Base-by-base conservation (phyloP, 2,113 vertebrate species). In the Arothron firmamentum region DNA sequence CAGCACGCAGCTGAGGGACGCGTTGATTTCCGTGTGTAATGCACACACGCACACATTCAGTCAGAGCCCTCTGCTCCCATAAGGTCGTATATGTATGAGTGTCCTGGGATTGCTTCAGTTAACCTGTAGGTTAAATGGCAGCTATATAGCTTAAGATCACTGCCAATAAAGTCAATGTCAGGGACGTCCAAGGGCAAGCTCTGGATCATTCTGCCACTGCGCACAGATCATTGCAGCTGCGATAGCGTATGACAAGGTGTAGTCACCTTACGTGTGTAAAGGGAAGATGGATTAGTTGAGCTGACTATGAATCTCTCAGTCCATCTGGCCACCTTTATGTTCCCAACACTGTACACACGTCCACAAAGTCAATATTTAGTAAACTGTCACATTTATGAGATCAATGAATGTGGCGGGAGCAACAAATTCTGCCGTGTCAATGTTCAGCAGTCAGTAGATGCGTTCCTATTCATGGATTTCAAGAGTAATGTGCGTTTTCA, bases 161-260 rank as follows among this genome's bases (percentile, higher is more conserved):
- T 63, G 56, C 52, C 65, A 64, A 67, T 84, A 70, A 84, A 73
- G 57, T 54, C 16, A 50, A 76, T 81, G 78, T 81, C 65, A 61
- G 73, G 70, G 82, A 75, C 46, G 17, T 21, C 43, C 71, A 79
- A 79, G 64, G 77, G 60, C 67, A 54, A 67, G 54, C 59, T 41
- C 16, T 46, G 50, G 56, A 77, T 84, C 28, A 45, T 58, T 74
- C 70, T 51, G 52, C 51, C 9, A 25, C 48, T 66, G 51, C 1
- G 1, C 56, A 31, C 57, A 42, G 31, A 74, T 83, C 65, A 77
- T 56, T 56, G 55, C 61, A n/a, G 57, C 52, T 62, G 43, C 28
- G 3, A 48, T 45, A 28, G 8, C n/a, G 0, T 38, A 18, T 78
- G 64, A 77, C 72, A 57, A 63, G 63, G 21, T 6, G 17, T 25